Percentiles rank a stretch among this genome's conserved stretches.
These are phyloP conservation scores for Phoxinus phoxinus DNA, from an alignment of 2,113 vertebrate species.

Conservation along the genomic window DNA sequence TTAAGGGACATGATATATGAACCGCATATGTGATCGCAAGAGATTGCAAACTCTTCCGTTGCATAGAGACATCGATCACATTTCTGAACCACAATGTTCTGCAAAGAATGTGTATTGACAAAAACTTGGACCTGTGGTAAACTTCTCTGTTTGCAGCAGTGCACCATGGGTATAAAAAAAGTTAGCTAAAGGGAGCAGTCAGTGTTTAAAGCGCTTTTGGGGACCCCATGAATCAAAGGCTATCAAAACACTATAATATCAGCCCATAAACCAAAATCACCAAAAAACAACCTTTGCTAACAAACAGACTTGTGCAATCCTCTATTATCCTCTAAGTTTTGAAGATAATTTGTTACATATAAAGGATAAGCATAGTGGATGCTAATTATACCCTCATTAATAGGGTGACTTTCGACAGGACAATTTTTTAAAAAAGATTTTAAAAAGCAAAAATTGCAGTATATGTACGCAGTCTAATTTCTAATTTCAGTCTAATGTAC, in stretches of 20 bases:
- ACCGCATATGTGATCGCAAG: neutral
- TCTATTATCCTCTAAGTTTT: no score
- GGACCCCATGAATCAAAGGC: neutral
- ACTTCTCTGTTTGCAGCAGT: conserved; percentile 30
- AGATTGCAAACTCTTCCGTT: neutral
- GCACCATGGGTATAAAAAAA: neutral
- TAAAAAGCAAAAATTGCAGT: neutral
- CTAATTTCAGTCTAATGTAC: no score
- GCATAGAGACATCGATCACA: neutral
- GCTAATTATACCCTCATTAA: neutral
- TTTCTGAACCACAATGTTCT: neutral
- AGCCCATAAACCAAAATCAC: neutral
- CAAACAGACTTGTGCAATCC: neutral
- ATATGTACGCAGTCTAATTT: no score
- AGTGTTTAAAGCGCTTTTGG: neutral
- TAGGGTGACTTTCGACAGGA: no score
- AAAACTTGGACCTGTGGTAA: conserved; percentile 30
- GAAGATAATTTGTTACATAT: neutral
- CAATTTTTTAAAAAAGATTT: neutral
- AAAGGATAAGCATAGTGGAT: neutral
- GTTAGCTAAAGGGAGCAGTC: neutral
- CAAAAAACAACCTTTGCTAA: neutral
- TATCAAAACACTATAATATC: neutral
- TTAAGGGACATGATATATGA: conserved; percentile 11
- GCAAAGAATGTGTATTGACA: neutral